Evolutionary conservation across 2,888 invertebrate species (phyloP), one percentile per base, ranked within the genome.

Genomic region (Drosophila neutralis): DNA sequence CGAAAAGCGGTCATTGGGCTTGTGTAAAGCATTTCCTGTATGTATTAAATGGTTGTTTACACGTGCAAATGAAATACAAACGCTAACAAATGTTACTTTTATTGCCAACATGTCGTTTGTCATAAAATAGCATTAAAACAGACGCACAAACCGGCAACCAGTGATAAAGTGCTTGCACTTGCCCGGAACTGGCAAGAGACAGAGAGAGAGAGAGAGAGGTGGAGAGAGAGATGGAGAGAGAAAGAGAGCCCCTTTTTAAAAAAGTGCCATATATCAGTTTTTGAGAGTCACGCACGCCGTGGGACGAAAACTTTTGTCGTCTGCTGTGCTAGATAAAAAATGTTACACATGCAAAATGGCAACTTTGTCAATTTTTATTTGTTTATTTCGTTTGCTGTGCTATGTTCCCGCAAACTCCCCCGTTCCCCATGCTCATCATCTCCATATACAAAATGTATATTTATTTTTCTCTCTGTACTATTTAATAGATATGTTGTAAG

Each of bases 351-450:
- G 75, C 58, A 78, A 78, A 78, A 71, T 71, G 66, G 64, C 33
- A 78, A 78, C 66, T 78, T 78, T 78, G 78, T 78, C 78, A 78
- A 69, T 78, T 78, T 76, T 69, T 78, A 78, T 78, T 78, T 78
- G 79, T 64, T 73, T 73, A 73, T 77, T 68, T 75, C 67, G 64
- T 63, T 63, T 57, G 38, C 53, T 62, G 35, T 10, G 21, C 21
- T 42, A 13, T 13, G 15, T 21, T 40, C 1, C 24, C 36, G 40
- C 13, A 62, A 48, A 64, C 51, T 45, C 42, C 66, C 51, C 11
- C 8, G 36, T 7, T 24, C n/a, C 67, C 36, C 31, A 21, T 8
- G 8, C 45, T 38, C 24, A 49, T 51, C 18, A 18, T 27, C 61
- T 65, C 36, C n/a, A 31, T 40, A 31, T 53, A 7, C n/a, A 45